Percentiles rank a stretch among this genome's conserved stretches.
Conservation (phyloP, 1,140 invertebrate genomes). For the Trichonephila clavata region DNA sequence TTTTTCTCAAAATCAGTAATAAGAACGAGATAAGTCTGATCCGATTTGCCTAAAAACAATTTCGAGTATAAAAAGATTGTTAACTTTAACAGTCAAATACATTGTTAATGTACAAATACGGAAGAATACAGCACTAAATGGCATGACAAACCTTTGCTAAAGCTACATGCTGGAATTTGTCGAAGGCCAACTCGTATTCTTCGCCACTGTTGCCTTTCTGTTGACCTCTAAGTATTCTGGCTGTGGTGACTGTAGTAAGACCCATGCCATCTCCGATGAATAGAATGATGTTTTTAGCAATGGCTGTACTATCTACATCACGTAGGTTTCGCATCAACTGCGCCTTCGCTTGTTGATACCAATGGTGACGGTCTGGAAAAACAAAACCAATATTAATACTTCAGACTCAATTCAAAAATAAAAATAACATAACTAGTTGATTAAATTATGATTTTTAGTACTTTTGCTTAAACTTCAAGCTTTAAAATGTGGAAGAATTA, state of each 20-base stretch:
- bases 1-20: no score
- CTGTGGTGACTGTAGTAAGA: slow-evolving; percentile 92
- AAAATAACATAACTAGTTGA: no score
- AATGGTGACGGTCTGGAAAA: slow-evolving; percentile 76
- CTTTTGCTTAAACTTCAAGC: no score
- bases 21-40: no score
- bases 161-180: slow-evolving; percentile 91
- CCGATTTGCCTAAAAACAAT: no score
- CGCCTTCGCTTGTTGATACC: slow-evolving; percentile 71
- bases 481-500: no score
- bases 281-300: slow-evolving; percentile 93
- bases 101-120: neutral
- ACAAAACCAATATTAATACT: neutral
- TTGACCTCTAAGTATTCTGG: slow-evolving; percentile 84
- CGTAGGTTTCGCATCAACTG: slow-evolving; percentile 64
- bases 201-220: slow-evolving; percentile 83
- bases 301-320: slow-evolving; percentile 24
- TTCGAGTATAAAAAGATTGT: neutral
- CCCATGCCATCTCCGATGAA: slow-evolving; percentile 98
- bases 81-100: neutral
- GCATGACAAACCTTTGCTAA: slow-evolving; percentile 87
- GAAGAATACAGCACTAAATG: neutral
- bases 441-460: no score
- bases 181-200: slow-evolving; percentile 88
- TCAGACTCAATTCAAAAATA: no score